Base-by-base conservation (phyloP, 2,888 invertebrate species). In the Metallyticus violacea region DNA sequence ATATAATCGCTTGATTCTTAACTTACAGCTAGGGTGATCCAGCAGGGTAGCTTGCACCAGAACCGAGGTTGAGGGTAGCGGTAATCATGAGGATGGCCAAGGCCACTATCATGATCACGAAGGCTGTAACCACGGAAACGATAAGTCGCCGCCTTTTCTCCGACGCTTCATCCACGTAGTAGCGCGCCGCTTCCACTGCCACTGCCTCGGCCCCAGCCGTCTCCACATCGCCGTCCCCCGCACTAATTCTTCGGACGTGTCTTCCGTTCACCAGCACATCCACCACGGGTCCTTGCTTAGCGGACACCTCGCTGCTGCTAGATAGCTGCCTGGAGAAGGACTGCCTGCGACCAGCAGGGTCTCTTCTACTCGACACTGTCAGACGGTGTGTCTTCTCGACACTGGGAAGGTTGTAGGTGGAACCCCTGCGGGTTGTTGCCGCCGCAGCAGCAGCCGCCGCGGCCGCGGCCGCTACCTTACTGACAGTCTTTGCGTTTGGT, bases 71-170 rank as follows among this genome's bases (percentile, higher is more conserved):
- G 25, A 88, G 79, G 15, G 88, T 88, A 76, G 85, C 84, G 5
- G 86, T 85, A n/a, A 88, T 88, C 87, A 88, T 88, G 6, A 88
- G 85, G 6, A 88, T 81, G 15, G 88, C 88, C 5, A 88, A 28
- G 1, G 86, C 86, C 25, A 88, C 40, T 15, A 88, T 40, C 79
- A 87, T 81, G 25, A 87, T 79, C 26, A 86, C 86, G 81, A 88
- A 88, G 1, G 85, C 86, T 1, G 85, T 81, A 76, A 88, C 88
- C 22, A 87, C 84, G 29, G 85, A 86, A 76, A 87, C 88, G n/a
- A 88, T 86, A 30, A 88, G 85, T 9, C 86, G 84, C 22, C 88
- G 85, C 81, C 86, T 86, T 28, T 87, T 87, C 26, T 86, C 87
- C 27, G 86, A 30, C 22, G 27, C 79, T n/a, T 83, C 83, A 28